phyloP scores from a whole-genome alignment of 30 jellyfish, hydroid and myxozoan genomes.

The Sanderia malayensis region DNA sequence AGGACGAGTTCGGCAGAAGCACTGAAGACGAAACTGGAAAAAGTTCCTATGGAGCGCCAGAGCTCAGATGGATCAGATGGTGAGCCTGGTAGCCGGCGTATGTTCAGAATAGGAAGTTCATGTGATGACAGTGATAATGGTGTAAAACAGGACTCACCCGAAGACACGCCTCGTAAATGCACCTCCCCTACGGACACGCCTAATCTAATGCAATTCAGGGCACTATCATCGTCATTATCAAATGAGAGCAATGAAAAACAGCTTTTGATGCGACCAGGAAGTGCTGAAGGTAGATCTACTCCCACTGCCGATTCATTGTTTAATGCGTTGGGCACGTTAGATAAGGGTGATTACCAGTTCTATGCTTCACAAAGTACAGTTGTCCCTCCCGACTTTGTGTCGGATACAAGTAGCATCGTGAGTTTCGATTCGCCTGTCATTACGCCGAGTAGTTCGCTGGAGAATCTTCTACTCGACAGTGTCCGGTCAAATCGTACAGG shows the following conservation, averaged over 20 bases:
- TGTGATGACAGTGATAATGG: conserved; percentile 31
- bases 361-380: background rate
- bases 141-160: conserved; percentile 25
- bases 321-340: conserved; percentile 11
- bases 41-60: conserved; percentile 3
- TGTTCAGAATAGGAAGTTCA: conserved; percentile 49
- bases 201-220: background rate
- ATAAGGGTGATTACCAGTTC: background rate
- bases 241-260: background rate
- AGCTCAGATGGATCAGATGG: background rate
- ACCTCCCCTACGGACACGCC: conserved; percentile 35
- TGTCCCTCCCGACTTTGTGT: conserved; percentile 53
- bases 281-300: background rate
- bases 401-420: conserved; percentile 58
- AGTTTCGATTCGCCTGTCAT: conserved; percentile 59
- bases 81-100: background rate
- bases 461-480: conserved; percentile 28
- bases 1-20: background rate
- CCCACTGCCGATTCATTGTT: background rate
- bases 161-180: conserved; percentile 63
- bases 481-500: conserved; percentile 5
- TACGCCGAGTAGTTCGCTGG: conserved; percentile 72
- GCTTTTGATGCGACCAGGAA: background rate
- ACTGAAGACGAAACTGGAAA: background rate
- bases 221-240: background rate